A percentile compares a stretch with the other conserved stretches of the same genome.
These are phyloP conservation scores for Peromyscus polionotus DNA, from an alignment of 2,113 vertebrate species.

Conservation along the genomic window DNA sequence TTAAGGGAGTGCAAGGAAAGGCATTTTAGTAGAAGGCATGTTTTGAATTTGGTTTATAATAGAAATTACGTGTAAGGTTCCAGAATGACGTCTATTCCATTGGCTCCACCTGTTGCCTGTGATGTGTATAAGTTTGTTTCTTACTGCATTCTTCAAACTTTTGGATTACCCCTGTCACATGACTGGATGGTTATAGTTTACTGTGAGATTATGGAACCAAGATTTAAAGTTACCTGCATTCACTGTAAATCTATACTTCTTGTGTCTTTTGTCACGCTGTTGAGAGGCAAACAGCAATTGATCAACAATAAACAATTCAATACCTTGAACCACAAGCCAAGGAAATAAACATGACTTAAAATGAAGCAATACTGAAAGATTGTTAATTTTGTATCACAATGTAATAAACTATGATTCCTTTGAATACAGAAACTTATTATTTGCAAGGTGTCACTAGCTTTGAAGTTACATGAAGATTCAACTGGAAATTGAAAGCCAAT, in stretches of 20 bases:
- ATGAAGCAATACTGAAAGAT: background rate
- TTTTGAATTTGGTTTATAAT: background rate
- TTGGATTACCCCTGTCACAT: background rate
- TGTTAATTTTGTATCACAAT: background rate
- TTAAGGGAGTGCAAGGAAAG: background rate
- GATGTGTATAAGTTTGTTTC: background rate
- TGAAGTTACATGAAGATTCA: background rate
- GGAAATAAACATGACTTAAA: background rate
- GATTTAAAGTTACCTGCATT: background rate
- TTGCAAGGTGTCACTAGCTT: constrained; percentile 4
- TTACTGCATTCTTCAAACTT: background rate
- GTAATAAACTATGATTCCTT: constrained; percentile 16
- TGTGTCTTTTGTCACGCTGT: background rate
- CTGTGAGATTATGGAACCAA: background rate
- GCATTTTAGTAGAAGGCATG: background rate
- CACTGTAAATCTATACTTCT: background rate
- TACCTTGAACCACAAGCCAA: background rate
- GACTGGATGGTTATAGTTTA: constrained; percentile 8
- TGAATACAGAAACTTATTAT: background rate
- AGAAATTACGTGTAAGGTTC: background rate
- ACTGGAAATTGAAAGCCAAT: background rate
- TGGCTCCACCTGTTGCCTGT: background rate
- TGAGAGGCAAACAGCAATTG: background rate
- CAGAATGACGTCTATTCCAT: background rate
- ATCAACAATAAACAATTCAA: constrained; percentile 14